Evolutionary conservation across 2,113 vertebrate genomes (phyloP).

Genomic region (Corvus moneduloides): DNA sequence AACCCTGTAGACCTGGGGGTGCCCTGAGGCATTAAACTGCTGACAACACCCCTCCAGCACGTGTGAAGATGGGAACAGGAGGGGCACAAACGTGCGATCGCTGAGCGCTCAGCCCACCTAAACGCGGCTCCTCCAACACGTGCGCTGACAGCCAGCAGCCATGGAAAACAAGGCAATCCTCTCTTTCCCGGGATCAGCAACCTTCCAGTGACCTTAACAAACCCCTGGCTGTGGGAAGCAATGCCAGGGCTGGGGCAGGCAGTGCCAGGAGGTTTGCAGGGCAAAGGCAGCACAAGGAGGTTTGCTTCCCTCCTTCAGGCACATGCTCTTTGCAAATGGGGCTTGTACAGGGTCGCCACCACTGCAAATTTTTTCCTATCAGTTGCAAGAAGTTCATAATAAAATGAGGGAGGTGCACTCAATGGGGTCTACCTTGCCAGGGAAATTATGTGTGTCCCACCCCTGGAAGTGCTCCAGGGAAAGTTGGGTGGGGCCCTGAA

Average conservation of each 20-base stretch:
- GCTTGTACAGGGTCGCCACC: not conserved
- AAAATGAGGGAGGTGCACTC: not conserved
- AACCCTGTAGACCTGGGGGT: not conserved
- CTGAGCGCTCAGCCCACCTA: not conserved
- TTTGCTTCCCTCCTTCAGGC: not conserved
- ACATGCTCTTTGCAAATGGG: rapidly evolving
- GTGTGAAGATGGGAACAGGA: not conserved
- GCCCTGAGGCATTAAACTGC: not conserved
- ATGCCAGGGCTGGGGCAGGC: not conserved
- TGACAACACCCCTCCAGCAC: not conserved
- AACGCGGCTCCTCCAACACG: rapidly evolving
- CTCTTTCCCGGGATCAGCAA: not conserved
- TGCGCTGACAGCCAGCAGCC: rapidly evolving
- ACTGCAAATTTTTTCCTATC: not conserved
- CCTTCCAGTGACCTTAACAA: not conserved
- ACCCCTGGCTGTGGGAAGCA: not conserved
- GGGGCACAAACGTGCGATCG: not conserved
- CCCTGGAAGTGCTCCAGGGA: not conserved
- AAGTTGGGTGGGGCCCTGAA: not conserved
- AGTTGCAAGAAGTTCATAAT: not conserved
- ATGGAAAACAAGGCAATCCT: not conserved
- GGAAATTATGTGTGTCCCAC: not conserved
- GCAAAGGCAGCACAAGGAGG: not conserved
- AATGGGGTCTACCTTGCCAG: not conserved
- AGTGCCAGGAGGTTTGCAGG: not conserved